These are phyloP conservation scores for Limnephilus marmoratus DNA, from an alignment of 2,888 invertebrate species.

Conservation along the genomic window DNA sequence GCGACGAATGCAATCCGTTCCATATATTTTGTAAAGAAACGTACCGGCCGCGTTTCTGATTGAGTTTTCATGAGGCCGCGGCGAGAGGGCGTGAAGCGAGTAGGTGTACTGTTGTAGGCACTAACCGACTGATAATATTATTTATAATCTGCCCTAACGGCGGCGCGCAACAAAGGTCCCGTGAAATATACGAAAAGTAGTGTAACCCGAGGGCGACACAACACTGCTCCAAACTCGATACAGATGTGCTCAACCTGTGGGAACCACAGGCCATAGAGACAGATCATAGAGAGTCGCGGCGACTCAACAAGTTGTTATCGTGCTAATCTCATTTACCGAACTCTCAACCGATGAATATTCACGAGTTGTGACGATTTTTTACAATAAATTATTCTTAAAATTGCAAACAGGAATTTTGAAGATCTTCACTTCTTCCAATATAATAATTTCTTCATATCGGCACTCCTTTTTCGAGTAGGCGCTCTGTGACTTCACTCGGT, in stretches of 20 bases:
- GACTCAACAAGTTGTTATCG: slow-evolving; percentile 13
- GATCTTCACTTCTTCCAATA: not conserved
- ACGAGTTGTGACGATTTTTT: not conserved
- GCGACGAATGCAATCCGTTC: slow-evolving; percentile 30
- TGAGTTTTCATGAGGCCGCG: slow-evolving; percentile 27
- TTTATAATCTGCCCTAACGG: slow-evolving; percentile 17
- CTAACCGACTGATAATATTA: not conserved
- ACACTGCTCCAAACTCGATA: slow-evolving; percentile 22
- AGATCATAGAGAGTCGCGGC: not conserved
- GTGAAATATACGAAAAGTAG: slow-evolving; percentile 19
- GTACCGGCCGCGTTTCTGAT: not conserved
- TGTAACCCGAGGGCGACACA: slow-evolving; percentile 3
- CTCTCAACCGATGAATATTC: not conserved
- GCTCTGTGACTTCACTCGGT: not conserved
- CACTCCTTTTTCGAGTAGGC: not conserved
- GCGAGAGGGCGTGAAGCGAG: not conserved
- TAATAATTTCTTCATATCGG: not conserved
- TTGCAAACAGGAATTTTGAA: not conserved
- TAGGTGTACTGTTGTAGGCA: not conserved
- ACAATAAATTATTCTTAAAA: not conserved
- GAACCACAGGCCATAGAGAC: not conserved
- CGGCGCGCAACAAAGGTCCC: slow-evolving; percentile 27
- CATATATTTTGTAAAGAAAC: slow-evolving; percentile 34
- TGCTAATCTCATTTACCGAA: not conserved
- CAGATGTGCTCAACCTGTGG: slow-evolving; percentile 30